Percentiles rank a stretch among this genome's conserved stretches.
Evolutionary conservation across 2,797 vertebrate species (phyloP).

Genomic region (Onychomys arenicola): DNA sequence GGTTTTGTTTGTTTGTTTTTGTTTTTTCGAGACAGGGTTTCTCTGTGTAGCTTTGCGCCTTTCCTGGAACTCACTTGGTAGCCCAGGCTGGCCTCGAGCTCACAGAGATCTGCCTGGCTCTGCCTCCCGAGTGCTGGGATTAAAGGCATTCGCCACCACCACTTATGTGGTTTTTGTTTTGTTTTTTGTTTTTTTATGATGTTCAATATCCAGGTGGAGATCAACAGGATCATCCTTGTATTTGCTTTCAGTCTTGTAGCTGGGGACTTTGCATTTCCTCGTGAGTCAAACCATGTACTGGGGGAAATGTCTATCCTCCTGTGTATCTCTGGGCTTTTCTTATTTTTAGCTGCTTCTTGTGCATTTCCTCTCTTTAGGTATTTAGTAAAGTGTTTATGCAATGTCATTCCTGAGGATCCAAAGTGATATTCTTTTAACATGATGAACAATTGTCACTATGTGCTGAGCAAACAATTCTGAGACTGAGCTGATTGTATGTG

Average conservation of each 20-base stretch:
- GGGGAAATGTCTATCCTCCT: constrained; percentile 99
- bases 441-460: constrained; percentile 98
- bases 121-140: too few relatives aligned
- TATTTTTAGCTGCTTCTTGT: constrained; percentile 95
- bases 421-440: constrained; percentile 99
- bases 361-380: constrained; percentile 98
- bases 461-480: constrained; percentile 97
- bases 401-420: constrained; percentile 94
- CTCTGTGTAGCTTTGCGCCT: too few relatives aligned
- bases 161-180: too few relatives aligned
- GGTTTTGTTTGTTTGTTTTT: too few relatives aligned
- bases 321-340: constrained; percentile 99
- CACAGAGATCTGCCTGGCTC: neutral
- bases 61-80: too few relatives aligned
- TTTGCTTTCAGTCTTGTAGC: constrained; percentile 96
- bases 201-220: constrained; percentile 97
- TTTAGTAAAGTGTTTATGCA: constrained; percentile 98
- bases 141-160: too few relatives aligned
- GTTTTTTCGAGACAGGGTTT: too few relatives aligned
- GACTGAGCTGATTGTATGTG: constrained; percentile 94
- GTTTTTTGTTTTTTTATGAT: constrained; percentile 98
- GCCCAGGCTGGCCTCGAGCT: too few relatives aligned
- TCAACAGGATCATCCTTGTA: constrained; percentile 94
- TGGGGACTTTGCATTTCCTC: constrained; percentile 97
- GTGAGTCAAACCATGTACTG: constrained; percentile 98